These are phyloP conservation scores for Glaucomys volans DNA, from an alignment of 2,113 vertebrate genomes.

Conservation along the genomic window DNA sequence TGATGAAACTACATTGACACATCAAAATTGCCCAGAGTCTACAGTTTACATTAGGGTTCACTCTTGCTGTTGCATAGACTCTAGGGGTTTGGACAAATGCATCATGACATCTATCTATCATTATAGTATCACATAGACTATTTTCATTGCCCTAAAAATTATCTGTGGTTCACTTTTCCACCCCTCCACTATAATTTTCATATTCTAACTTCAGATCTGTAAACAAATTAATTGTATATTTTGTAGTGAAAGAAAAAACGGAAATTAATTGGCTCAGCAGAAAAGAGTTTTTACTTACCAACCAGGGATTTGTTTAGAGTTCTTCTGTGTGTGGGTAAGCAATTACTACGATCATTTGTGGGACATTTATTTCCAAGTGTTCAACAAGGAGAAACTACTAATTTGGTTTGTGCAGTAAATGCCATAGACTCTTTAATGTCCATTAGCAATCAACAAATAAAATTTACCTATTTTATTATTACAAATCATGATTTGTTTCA, in stretches of 20 bases:
- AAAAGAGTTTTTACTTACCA: slow-evolving; percentile 46
- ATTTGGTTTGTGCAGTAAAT: slow-evolving; percentile 40
- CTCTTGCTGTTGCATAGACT: background rate
- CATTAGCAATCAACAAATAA: slow-evolving; percentile 27
- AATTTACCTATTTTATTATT: slow-evolving; percentile 53
- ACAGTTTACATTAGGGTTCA: background rate
- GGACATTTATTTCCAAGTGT: slow-evolving; percentile 25
- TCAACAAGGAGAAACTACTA: slow-evolving; percentile 50
- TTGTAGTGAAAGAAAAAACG: background rate
- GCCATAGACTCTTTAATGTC: slow-evolving; percentile 18
- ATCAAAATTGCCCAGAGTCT: background rate
- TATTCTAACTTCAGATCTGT: slow-evolving; percentile 14
- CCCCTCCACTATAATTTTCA: background rate
- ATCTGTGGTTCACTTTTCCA: background rate
- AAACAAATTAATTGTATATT: slow-evolving; percentile 24
- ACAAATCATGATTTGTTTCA: slow-evolving; percentile 37
- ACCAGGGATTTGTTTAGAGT: slow-evolving; percentile 18
- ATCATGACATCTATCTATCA: background rate
- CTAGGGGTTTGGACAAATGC: background rate
- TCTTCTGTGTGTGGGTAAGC: background rate
- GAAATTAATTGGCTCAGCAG: slow-evolving; percentile 7
- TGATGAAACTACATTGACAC: background rate
- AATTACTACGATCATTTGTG: background rate
- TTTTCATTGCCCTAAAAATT: background rate
- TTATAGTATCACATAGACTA: background rate